Percentiles rank a stretch among this genome's conserved stretches.
Conservation (phyloP, 2,888 invertebrate genomes). For the Chymomyza procnemis region DNA sequence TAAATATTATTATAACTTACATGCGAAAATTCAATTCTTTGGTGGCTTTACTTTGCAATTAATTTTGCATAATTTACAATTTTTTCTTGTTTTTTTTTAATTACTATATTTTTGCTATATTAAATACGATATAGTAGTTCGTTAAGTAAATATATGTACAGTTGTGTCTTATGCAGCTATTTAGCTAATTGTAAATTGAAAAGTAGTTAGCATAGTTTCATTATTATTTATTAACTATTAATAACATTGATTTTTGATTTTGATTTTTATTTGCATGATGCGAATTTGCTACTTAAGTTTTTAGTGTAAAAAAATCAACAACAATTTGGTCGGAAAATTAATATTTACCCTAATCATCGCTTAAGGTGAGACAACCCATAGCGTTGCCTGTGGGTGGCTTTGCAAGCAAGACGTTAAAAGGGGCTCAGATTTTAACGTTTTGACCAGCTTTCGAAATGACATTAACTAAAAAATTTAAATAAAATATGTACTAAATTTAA, state of each 20-base stretch:
- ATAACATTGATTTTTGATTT: conserved; percentile 34
- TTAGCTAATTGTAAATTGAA: conserved; percentile 10
- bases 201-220: conserved; percentile 20
- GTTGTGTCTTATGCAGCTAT: not conserved
- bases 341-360: not conserved
- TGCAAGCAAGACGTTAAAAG: conserved; percentile 73
- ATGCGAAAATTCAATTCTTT: conserved; percentile 74
- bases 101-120: conserved; percentile 22
- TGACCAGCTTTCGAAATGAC: conserved; percentile 44
- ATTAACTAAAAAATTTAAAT: conserved; percentile 24
- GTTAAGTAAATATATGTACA: conserved; percentile 5
- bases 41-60: conserved; percentile 70
- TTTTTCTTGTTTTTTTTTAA: conserved; percentile 28
- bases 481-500: conserved; percentile 12
- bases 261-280: conserved; percentile 19
- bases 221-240: conserved; percentile 22
- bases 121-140: conserved; percentile 20
- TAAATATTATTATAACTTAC: conserved; percentile 52
- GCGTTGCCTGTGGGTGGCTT: conserved; percentile 23
- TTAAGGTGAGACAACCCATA: not conserved
- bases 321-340: not conserved
- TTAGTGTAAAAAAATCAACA: not conserved
- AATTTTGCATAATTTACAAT: conserved; percentile 65
- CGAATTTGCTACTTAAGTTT: not conserved
- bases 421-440: conserved; percentile 77